phyloP scores from a whole-genome alignment of 2,113 vertebrate species.

The Mystacornis crossleyi region DNA sequence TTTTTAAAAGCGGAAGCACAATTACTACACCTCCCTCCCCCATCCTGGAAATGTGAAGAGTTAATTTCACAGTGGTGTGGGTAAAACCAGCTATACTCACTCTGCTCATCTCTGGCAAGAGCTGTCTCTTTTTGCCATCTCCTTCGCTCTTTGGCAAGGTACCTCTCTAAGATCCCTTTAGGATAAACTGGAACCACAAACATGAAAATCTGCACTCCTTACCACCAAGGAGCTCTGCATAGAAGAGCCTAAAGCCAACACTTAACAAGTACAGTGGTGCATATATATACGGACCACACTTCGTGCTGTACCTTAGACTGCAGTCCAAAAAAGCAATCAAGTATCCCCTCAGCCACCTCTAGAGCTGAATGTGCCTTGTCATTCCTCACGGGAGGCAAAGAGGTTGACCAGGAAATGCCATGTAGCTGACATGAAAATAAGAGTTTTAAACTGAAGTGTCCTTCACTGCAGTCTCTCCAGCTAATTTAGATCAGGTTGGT shows the following conservation, averaged over 20 bases:
- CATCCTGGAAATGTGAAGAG: neutral
- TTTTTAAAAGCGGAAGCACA: neutral
- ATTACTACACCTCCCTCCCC: neutral
- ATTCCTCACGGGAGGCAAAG: neutral
- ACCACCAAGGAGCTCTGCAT: neutral
- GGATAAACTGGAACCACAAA: neutral
- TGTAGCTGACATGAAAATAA: neutral
- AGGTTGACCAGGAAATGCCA: neutral
- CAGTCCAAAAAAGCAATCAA: neutral
- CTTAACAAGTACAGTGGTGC: neutral
- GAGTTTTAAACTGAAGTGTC: conserved; percentile 15
- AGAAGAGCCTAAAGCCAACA: neutral
- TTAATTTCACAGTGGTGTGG: neutral
- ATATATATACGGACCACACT: rapidly evolving
- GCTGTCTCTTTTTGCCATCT: neutral
- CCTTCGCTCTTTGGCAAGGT: neutral
- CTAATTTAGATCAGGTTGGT: conserved; percentile 31
- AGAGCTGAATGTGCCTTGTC: neutral
- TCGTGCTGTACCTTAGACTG: neutral
- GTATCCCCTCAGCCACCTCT: neutral
- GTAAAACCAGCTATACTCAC: neutral
- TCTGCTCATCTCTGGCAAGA: neutral
- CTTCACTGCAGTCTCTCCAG: conserved; percentile 23
- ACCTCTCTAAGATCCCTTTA: neutral
- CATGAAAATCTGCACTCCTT: neutral